A percentile compares a stretch with the other conserved stretches of the same genome.
phyloP scores from a whole-genome alignment of 1,140 invertebrate species.

The Neocloeon triangulifer region DNA sequence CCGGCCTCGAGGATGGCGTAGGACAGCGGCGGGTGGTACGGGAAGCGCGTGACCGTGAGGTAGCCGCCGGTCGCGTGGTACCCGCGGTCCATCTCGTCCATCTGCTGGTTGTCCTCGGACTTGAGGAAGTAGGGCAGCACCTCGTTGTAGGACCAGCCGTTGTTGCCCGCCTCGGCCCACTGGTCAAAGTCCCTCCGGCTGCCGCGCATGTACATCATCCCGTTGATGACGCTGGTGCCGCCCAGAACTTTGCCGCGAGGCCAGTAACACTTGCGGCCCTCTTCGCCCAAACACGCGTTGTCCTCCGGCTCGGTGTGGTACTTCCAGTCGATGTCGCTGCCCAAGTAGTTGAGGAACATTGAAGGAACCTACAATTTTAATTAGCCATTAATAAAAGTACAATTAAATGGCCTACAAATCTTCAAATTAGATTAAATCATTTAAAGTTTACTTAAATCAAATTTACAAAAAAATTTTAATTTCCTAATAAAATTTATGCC shows the following conservation, averaged over 20 bases:
- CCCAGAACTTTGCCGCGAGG: conserved; percentile 70
- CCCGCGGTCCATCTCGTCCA: conserved; percentile 42
- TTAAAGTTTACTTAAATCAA: too few relatives aligned
- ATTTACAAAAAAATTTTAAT: too few relatives aligned
- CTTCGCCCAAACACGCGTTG: conserved; percentile 52
- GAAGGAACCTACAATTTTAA: conserved; percentile 28
- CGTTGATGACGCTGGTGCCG: conserved; percentile 84
- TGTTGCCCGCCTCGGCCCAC: conserved; percentile 68
- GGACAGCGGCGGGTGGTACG: conserved; percentile 64
- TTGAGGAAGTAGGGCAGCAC: conserved; percentile 73
- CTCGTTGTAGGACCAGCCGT: conserved; percentile 76
- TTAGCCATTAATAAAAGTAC: too few relatives aligned
- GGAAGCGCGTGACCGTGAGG: conserved; percentile 57
- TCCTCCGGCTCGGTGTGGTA: conserved; percentile 70
- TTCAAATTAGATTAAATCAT: too few relatives aligned
- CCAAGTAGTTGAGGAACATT: conserved; percentile 64
- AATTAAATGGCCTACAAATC: too few relatives aligned
- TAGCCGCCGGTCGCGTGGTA: conserved; percentile 57
- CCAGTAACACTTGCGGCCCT: conserved; percentile 52
- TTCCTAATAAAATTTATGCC: too few relatives aligned
- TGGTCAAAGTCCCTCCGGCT: conserved; percentile 73
- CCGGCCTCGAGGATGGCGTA: conserved; percentile 64
- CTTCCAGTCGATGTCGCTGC: conserved; percentile 65
- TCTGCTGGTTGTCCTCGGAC: conserved; percentile 60
- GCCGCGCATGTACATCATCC: conserved; percentile 92